These are phyloP conservation scores for Borostomias antarcticus DNA, from an alignment of 2,797 vertebrate species.

Conservation along the genomic window DNA sequence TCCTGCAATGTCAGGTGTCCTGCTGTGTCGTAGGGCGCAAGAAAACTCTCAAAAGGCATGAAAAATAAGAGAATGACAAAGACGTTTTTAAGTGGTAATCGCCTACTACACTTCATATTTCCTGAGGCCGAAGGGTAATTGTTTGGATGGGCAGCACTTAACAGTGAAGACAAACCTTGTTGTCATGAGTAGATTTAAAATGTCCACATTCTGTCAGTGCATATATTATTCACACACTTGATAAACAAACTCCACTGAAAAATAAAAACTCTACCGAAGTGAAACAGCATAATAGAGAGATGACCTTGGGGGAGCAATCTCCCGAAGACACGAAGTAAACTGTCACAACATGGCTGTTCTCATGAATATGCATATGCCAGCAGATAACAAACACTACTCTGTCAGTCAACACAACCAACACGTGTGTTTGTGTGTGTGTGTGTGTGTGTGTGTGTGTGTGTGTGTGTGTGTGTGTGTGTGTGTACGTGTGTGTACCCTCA, in stretches of 20 bases:
- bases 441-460: too few relatives aligned
- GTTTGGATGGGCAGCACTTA: constrained; percentile 18
- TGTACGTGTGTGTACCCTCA: constrained; percentile 32
- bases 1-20: constrained; percentile 79
- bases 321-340: constrained; percentile 85
- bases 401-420: constrained; percentile 80
- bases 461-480: background rate
- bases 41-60: constrained; percentile 41
- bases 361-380: constrained; percentile 85
- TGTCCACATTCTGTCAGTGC: too few relatives aligned
- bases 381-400: constrained; percentile 83
- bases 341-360: constrained; percentile 71
- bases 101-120: constrained; percentile 25
- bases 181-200: background rate
- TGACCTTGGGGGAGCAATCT: constrained; percentile 81
- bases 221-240: constrained; percentile 1
- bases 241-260: background rate
- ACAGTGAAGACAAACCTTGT: background rate
- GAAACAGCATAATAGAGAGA: constrained; percentile 26
- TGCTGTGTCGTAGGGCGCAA: constrained; percentile 60
- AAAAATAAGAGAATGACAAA: constrained; percentile 49
- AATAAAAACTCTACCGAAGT: constrained; percentile 13
- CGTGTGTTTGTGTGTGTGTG: background rate
- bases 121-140: constrained; percentile 29
- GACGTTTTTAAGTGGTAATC: constrained; percentile 47